A percentile compares a stretch with the other conserved stretches of the same genome.
Conservation (phyloP, 2,888 invertebrate species). For the Tromatobia lineatoria region DNA sequence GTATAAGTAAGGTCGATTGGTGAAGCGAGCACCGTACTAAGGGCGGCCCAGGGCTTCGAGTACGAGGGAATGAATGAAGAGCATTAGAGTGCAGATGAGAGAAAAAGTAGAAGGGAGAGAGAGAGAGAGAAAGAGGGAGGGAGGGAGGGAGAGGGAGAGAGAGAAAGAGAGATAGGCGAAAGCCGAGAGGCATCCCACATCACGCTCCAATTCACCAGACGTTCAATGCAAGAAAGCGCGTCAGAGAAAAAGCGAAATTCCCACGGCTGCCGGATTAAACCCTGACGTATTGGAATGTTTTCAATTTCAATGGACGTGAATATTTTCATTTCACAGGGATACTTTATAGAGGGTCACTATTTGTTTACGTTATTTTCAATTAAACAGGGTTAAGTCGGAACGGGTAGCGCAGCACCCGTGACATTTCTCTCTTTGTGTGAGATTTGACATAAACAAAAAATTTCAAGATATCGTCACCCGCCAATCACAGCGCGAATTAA, state of each 20-base stretch:
- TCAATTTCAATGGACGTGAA: conserved; percentile 3
- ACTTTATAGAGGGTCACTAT: neutral
- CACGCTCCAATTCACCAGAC: conserved; percentile 69
- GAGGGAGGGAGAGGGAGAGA: no score
- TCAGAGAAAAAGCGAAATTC: conserved; percentile 48
- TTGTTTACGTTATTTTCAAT: neutral
- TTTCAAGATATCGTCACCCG: no score
- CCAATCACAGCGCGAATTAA: no score
- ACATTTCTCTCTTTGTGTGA: no score
- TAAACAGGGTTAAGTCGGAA: no score
- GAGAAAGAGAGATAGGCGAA: conserved; percentile 45
- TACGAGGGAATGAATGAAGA: conserved; percentile 14
- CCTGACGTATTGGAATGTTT: conserved; percentile 16
- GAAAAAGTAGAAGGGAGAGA: conserved; percentile 31
- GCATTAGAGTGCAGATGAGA: conserved; percentile 29
- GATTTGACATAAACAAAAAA: no score
- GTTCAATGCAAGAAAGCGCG: conserved; percentile 61
- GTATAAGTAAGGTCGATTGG: conserved; percentile 64
- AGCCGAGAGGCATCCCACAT: conserved; percentile 58
- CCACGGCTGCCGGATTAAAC: neutral
- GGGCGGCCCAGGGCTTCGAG: conserved; percentile 8
- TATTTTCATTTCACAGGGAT: neutral
- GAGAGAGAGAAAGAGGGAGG: no score
- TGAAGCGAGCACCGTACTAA: conserved; percentile 3
- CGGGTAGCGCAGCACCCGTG: no score